These are phyloP conservation scores for Enchytraeus crypticus DNA, from an alignment of 2,888 invertebrate genomes.

Conservation along the genomic window DNA sequence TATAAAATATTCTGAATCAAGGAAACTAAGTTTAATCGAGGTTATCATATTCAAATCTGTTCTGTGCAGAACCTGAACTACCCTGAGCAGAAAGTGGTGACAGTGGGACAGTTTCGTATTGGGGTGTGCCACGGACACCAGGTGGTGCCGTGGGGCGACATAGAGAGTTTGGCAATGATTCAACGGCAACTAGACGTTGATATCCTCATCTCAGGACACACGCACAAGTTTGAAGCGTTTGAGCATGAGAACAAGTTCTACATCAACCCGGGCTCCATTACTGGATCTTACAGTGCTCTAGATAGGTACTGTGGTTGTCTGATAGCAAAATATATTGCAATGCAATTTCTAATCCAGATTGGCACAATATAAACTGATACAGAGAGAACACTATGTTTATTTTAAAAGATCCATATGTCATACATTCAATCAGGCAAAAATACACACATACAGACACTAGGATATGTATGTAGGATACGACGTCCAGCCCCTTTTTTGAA, in stretches of 20 bases:
- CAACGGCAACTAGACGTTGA: conserved; percentile 97
- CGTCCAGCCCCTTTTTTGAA: no score
- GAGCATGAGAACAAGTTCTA: conserved; percentile 98
- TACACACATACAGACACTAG: no score
- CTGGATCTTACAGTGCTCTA: conserved; percentile 89
- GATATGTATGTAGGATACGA: no score
- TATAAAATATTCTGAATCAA: no score
- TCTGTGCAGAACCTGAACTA: conserved; percentile 67
- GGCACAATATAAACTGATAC: neutral
- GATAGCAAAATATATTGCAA: neutral
- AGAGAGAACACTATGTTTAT: no score
- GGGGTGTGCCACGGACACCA: conserved; percentile 96
- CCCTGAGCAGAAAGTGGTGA: conserved; percentile 97
- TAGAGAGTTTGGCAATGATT: conserved; percentile 80
- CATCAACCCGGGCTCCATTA: conserved; percentile 97
- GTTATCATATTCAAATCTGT: no score
- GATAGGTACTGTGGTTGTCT: conserved; percentile 64
- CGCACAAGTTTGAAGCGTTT: conserved; percentile 94
- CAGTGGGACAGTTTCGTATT: conserved; percentile 95
- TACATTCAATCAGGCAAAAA: no score
- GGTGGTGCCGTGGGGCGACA: conserved; percentile 71
- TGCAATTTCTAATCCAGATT: neutral
- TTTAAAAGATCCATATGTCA: no score
- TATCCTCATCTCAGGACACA: conserved; percentile 95
- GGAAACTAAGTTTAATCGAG: no score